phyloP scores from a whole-genome alignment of 2,797 vertebrate species.

The Prunella strophiata region DNA sequence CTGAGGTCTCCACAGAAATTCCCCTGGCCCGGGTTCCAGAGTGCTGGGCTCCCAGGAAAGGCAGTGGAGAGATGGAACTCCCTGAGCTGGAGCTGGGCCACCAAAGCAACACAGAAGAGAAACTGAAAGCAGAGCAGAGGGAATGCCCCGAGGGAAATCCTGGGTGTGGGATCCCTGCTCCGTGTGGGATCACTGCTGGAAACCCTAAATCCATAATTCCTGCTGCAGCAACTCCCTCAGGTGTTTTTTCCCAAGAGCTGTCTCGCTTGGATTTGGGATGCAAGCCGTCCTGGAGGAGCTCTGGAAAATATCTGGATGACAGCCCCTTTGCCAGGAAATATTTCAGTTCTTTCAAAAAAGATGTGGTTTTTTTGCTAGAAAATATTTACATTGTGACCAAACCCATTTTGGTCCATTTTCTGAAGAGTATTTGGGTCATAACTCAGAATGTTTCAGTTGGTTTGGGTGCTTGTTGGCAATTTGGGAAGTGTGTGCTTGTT shows the following conservation, averaged over 20 bases:
- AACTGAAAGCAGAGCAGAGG: not conserved
- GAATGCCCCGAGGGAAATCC: fast-evolving
- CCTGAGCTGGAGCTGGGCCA: not conserved
- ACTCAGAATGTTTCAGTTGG: not conserved
- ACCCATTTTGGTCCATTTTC: not conserved
- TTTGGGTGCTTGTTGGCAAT: not conserved
- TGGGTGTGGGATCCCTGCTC: fast-evolving
- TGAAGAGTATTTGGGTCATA: not conserved
- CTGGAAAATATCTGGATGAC: not conserved
- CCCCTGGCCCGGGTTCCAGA: too few relatives aligned
- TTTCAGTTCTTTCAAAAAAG: not conserved
- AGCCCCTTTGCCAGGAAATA: not conserved
- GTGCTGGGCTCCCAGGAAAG: not conserved
- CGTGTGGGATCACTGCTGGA: fast-evolving
- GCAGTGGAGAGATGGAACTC: fast-evolving
- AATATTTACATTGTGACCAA: not conserved
- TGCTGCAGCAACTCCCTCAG: fast-evolving
- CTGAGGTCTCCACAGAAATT: not conserved
- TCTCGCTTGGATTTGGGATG: not conserved
- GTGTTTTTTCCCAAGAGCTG: not conserved
- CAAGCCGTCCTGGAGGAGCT: not conserved
- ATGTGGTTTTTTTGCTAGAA: not conserved
- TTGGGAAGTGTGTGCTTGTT: not conserved
- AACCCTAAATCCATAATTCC: fast-evolving
- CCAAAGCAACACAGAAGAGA: not conserved